A percentile compares a stretch with the other conserved stretches of the same genome.
phyloP scores from a whole-genome alignment of 2,888 invertebrate genomes.

The Chydorus sphaericus region DNA sequence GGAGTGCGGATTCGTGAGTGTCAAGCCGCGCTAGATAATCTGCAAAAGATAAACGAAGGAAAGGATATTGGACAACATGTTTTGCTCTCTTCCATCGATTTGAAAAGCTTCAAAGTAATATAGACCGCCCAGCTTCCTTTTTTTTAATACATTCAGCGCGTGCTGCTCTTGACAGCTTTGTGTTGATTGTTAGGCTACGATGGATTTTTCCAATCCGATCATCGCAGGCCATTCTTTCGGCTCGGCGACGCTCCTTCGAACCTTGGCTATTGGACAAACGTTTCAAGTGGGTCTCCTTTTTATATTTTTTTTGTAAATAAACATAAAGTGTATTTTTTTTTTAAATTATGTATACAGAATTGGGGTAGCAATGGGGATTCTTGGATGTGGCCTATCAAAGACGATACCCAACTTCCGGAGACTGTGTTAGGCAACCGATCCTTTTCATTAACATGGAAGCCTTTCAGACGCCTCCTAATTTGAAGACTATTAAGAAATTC shows the following conservation, averaged over 20 bases:
- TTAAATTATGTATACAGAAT: not conserved
- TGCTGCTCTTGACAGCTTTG: conserved; percentile 16
- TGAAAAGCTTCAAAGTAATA: conserved; percentile 29
- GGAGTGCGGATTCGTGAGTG: conserved; percentile 36
- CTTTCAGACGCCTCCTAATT: conserved; percentile 39
- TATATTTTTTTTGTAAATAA: not conserved
- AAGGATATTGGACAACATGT: conserved; percentile 26
- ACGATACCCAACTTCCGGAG: conserved; percentile 29
- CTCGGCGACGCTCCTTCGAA: conserved; percentile 41
- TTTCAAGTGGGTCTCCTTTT: conserved; percentile 32
- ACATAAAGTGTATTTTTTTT: not conserved
- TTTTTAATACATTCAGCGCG: not conserved
- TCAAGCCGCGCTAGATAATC: conserved; percentile 33
- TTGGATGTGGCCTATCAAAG: conserved; percentile 45
- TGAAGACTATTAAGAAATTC: conserved; percentile 34
- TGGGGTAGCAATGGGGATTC: conserved; percentile 24
- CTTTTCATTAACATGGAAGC: conserved; percentile 42
- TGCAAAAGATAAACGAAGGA: conserved; percentile 34
- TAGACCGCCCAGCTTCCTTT: not conserved
- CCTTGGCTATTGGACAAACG: conserved; percentile 37
- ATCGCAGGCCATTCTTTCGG: conserved; percentile 52
- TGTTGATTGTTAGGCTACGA: conserved; percentile 26
- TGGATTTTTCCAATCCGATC: conserved; percentile 33
- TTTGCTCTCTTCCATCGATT: conserved; percentile 29
- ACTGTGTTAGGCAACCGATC: conserved; percentile 34